These are phyloP conservation scores for Pyrocephalus nanus DNA, from an alignment of 2,797 vertebrate genomes.

Conservation along the genomic window DNA sequence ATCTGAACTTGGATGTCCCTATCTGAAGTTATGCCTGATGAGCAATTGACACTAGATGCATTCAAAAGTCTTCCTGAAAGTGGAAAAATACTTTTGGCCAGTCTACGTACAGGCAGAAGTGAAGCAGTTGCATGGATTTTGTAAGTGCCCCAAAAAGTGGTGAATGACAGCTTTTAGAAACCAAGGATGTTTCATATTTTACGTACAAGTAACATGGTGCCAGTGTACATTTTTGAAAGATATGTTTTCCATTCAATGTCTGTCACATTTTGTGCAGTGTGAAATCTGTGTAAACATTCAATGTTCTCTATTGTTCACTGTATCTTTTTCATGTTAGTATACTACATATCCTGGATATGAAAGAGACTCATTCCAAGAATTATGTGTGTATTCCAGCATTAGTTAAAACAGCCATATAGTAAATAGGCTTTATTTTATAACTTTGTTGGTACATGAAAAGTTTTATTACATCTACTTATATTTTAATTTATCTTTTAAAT, in stretches of 20 bases:
- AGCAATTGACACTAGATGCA: not conserved
- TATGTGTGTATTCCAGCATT: not conserved
- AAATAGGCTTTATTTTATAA: not conserved
- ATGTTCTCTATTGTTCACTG: not conserved
- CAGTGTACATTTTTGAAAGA: not conserved
- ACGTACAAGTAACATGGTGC: not conserved
- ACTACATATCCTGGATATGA: not conserved
- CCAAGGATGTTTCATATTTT: not conserved
- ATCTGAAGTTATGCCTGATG: not conserved
- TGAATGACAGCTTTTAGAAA: constrained; percentile 2
- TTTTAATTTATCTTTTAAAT: not conserved
- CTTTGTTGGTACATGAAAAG: not conserved
- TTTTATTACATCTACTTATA: not conserved
- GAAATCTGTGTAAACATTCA: constrained; percentile 6
- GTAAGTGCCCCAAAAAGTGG: not conserved
- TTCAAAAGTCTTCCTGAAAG: not conserved
- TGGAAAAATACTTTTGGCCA: not conserved
- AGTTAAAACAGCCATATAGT: not conserved
- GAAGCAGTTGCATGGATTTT: not conserved
- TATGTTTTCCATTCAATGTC: not conserved
- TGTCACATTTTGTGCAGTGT: not conserved
- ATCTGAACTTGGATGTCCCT: not conserved
- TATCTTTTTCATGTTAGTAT: not conserved
- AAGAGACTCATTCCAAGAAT: not conserved
- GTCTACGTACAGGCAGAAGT: not conserved